phyloP scores from a whole-genome alignment of 2,888 invertebrate species.

The Therioaphis trifolii region DNA sequence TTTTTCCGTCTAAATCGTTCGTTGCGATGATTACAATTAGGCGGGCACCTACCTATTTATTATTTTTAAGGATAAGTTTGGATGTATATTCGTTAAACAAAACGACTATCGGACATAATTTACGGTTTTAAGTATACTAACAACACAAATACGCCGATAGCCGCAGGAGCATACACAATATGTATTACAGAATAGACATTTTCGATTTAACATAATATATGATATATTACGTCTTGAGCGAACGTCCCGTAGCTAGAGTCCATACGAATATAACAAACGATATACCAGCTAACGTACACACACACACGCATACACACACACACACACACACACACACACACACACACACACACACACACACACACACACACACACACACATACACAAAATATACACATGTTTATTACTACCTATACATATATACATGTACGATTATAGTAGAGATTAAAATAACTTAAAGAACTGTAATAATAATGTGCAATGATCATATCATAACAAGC shows the following conservation, averaged over 20 bases:
- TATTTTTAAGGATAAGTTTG: neutral
- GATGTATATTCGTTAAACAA: neutral
- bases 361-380: too few relatives aligned
- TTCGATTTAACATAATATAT: conserved; percentile 38
- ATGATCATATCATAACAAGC: too few relatives aligned
- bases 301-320: too few relatives aligned
- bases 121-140: conserved; percentile 11
- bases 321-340: too few relatives aligned
- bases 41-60: neutral
- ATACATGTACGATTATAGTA: too few relatives aligned
- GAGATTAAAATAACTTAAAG: too few relatives aligned
- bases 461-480: too few relatives aligned
- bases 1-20: neutral
- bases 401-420: too few relatives aligned
- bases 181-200: conserved; percentile 19
- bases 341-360: neutral
- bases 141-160: neutral
- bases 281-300: neutral
- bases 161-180: conserved; percentile 7
- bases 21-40: too few relatives aligned
- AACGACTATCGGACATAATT: conserved; percentile 28
- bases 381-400: too few relatives aligned
- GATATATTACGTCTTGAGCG: conserved; percentile 4
- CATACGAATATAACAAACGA: neutral
- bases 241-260: conserved; percentile 28